Percentiles rank a stretch among this genome's conserved stretches.
Conservation (phyloP, 2,888 invertebrate genomes). For the Eumerus sabulonum region DNA sequence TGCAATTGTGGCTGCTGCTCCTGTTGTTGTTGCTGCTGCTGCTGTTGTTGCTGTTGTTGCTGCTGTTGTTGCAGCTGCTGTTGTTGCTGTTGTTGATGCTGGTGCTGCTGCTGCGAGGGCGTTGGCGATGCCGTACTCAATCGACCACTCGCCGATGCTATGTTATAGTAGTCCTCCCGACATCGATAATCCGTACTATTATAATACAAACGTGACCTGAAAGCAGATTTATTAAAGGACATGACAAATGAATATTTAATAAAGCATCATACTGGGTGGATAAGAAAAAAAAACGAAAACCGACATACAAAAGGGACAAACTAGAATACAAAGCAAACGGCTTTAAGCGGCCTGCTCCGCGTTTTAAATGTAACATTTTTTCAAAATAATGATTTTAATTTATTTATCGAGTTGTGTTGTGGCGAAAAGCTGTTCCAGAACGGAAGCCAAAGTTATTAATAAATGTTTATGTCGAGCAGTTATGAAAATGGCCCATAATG, state of each 20-base stretch:
- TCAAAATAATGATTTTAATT: slow-evolving; percentile 52
- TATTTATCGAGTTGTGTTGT: slow-evolving; percentile 52
- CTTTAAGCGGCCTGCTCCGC: too few species aligned
- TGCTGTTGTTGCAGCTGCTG: too few species aligned
- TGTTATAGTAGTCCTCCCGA: slow-evolving; percentile 76
- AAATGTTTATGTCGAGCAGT: slow-evolving; percentile 31
- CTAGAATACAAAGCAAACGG: not conserved
- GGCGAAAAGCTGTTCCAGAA: slow-evolving; percentile 7
- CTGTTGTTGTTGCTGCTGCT: slow-evolving; percentile 70
- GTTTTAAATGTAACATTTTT: too few species aligned
- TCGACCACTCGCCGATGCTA: slow-evolving; percentile 71
- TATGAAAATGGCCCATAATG: slow-evolving; percentile 38
- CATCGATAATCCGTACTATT: slow-evolving; percentile 77
- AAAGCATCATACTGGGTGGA: not conserved
- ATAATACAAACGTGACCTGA: slow-evolving; percentile 77
- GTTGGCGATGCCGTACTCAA: slow-evolving; percentile 70
- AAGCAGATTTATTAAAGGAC: not conserved
- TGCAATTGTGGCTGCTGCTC: slow-evolving; percentile 53
- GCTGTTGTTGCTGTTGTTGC: slow-evolving; percentile 69
- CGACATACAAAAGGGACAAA: not conserved
- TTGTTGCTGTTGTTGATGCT: slow-evolving; percentile 67
- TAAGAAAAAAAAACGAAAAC: slow-evolving; percentile 1
- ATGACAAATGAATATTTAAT: slow-evolving; percentile 4
- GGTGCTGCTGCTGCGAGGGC: slow-evolving; percentile 70
- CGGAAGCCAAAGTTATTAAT: slow-evolving; percentile 32